Percentiles rank a stretch among this genome's conserved stretches.
These are phyloP conservation scores for Argyrosomus regius DNA, from an alignment of 2,797 vertebrate genomes.

Conservation along the genomic window DNA sequence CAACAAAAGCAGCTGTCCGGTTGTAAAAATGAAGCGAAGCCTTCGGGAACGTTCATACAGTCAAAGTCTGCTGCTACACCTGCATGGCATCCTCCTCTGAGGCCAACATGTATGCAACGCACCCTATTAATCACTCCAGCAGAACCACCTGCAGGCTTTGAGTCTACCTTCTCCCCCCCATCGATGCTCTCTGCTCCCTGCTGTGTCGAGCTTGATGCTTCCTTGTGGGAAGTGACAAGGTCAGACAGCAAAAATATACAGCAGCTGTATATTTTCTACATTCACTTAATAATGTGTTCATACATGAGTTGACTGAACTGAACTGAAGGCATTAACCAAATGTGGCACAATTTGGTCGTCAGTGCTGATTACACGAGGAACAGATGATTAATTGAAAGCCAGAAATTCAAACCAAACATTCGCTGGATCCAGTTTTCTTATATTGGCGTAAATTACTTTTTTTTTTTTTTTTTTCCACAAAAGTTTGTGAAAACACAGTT, in stretches of 20 bases:
- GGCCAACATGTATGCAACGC: background rate
- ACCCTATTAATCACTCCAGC: background rate
- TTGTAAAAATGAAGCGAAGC: background rate
- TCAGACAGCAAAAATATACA: background rate
- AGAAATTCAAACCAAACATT: background rate
- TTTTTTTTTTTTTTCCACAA: no score
- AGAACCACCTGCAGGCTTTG: slow-evolving; percentile 2
- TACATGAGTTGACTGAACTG: background rate
- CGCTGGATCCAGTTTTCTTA: background rate
- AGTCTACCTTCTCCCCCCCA: background rate
- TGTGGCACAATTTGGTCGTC: background rate
- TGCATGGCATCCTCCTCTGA: background rate
- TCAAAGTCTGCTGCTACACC: background rate
- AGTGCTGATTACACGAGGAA: background rate
- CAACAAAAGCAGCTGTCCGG: background rate
- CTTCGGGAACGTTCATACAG: background rate
- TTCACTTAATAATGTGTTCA: background rate
- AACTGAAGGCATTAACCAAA: background rate
- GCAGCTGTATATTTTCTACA: background rate
- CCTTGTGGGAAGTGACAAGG: background rate
- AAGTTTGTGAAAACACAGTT: no score
- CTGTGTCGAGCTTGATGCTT: background rate
- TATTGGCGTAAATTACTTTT: background rate
- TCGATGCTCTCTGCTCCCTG: background rate
- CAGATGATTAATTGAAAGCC: background rate